Evolutionary conservation across 2,113 vertebrate species (phyloP).

Genomic region (Pandion haliaetus): DNA sequence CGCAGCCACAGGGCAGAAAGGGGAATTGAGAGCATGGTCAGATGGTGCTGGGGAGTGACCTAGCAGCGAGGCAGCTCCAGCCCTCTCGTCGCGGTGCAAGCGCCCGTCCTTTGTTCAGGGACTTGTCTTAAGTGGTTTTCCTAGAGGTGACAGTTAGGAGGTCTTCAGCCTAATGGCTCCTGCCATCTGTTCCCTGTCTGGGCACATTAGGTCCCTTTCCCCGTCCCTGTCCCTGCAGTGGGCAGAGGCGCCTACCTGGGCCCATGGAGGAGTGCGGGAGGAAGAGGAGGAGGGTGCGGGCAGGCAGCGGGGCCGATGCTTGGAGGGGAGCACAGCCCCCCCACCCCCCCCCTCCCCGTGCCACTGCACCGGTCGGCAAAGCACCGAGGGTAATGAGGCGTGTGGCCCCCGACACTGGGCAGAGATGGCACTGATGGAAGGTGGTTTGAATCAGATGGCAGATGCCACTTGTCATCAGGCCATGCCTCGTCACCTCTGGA

Average conservation of each 20-base stretch:
- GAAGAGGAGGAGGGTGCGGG: neutral
- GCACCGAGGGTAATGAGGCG: constrained; percentile 48
- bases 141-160: neutral
- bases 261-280: rapidly evolving
- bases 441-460: constrained; percentile 77
- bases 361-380: neutral
- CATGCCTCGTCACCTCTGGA: constrained; percentile 66
- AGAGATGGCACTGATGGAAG: constrained; percentile 69
- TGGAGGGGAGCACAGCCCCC: neutral
- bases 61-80: neutral
- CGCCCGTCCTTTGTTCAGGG: neutral
- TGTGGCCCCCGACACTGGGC: constrained; percentile 25
- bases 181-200: constrained; percentile 54
- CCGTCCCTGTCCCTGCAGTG: neutral
- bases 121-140: constrained; percentile 34
- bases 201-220: neutral
- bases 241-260: neutral
- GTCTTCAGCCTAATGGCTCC: constrained; percentile 20
- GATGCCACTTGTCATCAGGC: constrained; percentile 76
- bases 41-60: neutral
- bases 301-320: neutral
- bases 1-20: neutral
- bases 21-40: constrained; percentile 25
- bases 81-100: neutral
- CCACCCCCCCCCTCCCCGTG: neutral